Evolutionary conservation across 2,113 vertebrate species (phyloP).

Genomic region (Isurus oxyrinchus): DNA sequence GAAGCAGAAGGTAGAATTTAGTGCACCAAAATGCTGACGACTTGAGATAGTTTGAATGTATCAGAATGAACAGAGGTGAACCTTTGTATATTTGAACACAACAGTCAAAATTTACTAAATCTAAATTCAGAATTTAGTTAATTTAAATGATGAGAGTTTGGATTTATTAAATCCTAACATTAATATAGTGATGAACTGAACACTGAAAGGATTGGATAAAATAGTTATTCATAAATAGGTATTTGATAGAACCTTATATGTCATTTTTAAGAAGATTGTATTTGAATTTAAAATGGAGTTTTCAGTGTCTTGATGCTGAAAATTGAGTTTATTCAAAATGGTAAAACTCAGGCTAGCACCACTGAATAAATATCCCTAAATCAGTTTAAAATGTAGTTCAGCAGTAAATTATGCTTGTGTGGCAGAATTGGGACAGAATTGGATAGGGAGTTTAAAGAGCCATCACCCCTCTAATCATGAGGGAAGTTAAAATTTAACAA

Average conservation of each 20-base stretch:
- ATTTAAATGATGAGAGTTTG: background rate
- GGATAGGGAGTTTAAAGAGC: background rate
- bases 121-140: background rate
- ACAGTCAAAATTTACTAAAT: background rate
- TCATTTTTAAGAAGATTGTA: background rate
- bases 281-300: background rate
- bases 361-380: background rate
- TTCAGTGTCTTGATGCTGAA: background rate
- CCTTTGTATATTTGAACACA: no score
- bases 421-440: background rate
- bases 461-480: background rate
- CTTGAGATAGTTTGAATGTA: background rate
- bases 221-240: background rate
- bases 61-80: background rate
- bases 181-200: background rate
- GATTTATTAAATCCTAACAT: background rate
- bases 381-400: background rate
- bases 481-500: background rate
- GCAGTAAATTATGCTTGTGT: slow-evolving; percentile 11
- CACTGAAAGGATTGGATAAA: background rate
- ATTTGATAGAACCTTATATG: background rate
- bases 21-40: background rate
- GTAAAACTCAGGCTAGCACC: background rate
- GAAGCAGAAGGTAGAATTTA: background rate
- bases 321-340: background rate